Base-by-base conservation (phyloP, 2,113 vertebrate species). In the Thinocorus orbignyianus region DNA sequence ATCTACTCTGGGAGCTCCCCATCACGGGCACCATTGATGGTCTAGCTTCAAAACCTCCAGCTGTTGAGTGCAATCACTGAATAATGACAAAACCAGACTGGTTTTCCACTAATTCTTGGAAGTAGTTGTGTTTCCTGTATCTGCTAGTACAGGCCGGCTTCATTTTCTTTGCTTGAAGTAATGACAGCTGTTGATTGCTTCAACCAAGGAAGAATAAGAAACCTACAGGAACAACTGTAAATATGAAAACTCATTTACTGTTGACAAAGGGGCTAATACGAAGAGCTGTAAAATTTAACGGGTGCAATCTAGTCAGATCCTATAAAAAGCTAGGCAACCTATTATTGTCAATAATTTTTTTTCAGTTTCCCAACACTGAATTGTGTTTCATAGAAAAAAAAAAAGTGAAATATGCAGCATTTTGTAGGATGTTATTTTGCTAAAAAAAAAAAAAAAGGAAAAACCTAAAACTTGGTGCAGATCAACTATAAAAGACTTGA, bases 101-200 rank as follows among this genome's bases (percentile, higher is more conserved):
- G 1, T 70, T 89, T 86, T 83, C 57, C 58, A 68, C 15, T 81
- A 57, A 51, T 55, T 86, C 61, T 12, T 57, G 30, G 84, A 92
- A 88, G 37, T 83, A 88, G 41, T 68, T 4, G 1, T 81, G 35
- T 79, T 96, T 93, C 51, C 48, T 90, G 6, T 76, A 49, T 55
- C 46, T 94, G 71, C 39, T 72, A 68, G 69, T 71, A 78, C 13
- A 8, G 33, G 81, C 74, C 72, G 81, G 65, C 48, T 69, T 94
- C 61, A 84, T 95, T 90, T 92, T 95, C 77, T 79, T 95, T 76
- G 74, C 35, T 68, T 86, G 86, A 93, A 84, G 77, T 92, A 92
- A 93, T 92, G 88, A 93, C 52, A 90, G 61, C 35, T 96, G 86
- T 89, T 91, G 72, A 95, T 94, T 95, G 61, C 88, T 96, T 92